Conservation (phyloP, 2,113 vertebrate genomes). For the Nestor notabilis region DNA sequence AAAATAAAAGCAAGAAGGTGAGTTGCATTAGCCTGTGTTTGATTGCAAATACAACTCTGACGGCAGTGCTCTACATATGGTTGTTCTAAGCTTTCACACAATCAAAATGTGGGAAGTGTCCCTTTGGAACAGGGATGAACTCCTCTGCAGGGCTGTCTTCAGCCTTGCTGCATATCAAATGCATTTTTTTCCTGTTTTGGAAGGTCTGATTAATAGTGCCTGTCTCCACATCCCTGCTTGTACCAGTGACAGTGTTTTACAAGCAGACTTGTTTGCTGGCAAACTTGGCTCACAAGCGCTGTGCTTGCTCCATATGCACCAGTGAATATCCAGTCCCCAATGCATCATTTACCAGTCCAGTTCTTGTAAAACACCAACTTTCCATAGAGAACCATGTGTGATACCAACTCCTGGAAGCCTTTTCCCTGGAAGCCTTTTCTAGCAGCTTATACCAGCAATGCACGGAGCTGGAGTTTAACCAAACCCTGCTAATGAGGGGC, state of each 20-base stretch:
- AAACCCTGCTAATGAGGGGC: not conserved
- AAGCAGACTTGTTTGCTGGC: accelerated
- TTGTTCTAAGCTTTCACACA: not conserved
- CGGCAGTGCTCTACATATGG: accelerated
- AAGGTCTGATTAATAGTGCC: not conserved
- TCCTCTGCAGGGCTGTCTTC: not conserved
- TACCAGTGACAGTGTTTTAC: not conserved
- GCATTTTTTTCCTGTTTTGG: not conserved
- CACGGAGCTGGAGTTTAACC: not conserved
- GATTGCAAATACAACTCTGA: not conserved
- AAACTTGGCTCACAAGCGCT: not conserved
- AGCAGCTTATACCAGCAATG: not conserved
- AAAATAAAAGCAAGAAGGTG: not conserved
- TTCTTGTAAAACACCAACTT: not conserved
- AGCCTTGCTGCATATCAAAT: not conserved
- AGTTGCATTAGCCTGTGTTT: not conserved
- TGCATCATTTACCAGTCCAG: not conserved
- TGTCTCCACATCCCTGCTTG: accelerated
- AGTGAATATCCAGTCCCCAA: not conserved
- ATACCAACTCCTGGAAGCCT: not conserved
- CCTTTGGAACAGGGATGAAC: not conserved
- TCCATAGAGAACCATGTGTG: accelerated
- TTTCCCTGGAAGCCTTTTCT: not conserved
- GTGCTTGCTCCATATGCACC: accelerated
- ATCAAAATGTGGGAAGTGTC: not conserved